phyloP scores from a whole-genome alignment of 2,888 invertebrate genomes.

The Campoplex capitator region DNA sequence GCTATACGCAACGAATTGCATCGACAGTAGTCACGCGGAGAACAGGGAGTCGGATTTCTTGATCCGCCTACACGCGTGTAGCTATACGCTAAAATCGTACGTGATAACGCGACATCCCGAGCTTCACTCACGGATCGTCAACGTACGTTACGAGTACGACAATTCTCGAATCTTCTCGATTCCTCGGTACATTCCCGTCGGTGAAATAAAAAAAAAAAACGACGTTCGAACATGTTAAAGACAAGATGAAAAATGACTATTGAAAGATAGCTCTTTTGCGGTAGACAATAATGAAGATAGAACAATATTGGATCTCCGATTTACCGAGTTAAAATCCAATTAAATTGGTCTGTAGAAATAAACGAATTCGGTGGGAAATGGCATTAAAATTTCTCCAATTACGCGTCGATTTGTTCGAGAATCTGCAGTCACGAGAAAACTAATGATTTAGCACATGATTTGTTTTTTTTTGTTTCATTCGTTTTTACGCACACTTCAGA shows the following conservation, averaged over 20 bases:
- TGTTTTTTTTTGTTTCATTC: too few relatives aligned
- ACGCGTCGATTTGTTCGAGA: neutral
- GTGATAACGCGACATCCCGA: neutral
- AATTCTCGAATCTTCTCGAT: neutral
- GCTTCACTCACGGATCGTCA: too few relatives aligned
- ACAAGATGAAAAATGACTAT: neutral
- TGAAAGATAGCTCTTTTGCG: neutral
- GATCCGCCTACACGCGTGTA: constrained; percentile 40
- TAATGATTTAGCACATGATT: neutral
- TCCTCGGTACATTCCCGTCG: neutral
- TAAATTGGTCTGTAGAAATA: neutral
- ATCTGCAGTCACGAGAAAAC: neutral
- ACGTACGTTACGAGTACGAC: neutral
- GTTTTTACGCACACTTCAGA: neutral
- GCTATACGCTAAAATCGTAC: constrained; percentile 19
- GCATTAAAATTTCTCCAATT: neutral
- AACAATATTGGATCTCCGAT: too few relatives aligned
- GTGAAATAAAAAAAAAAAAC: neutral
- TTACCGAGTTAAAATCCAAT: neutral
- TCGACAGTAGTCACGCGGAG: constrained; percentile 3
- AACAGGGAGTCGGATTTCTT: constrained; percentile 11
- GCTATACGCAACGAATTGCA: neutral
- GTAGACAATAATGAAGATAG: too few relatives aligned
- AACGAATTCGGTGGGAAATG: neutral
- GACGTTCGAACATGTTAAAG: neutral